phyloP scores from a whole-genome alignment of 37 sponge, comb jelly and placozoan species.

The Tethya wilhelma region DNA sequence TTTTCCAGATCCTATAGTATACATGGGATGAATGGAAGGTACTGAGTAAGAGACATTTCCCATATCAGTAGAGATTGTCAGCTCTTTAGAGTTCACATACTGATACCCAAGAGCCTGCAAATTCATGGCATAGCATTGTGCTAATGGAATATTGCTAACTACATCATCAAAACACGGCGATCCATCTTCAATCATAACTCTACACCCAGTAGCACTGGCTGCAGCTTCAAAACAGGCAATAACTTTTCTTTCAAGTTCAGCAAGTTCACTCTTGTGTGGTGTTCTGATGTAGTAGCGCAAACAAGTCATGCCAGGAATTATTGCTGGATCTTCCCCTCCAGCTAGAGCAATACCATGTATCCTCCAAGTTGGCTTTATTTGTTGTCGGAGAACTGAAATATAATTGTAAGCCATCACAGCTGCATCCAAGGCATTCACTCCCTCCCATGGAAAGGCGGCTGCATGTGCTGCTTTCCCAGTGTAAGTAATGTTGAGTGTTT shows the following conservation, averaged over 20 bases:
- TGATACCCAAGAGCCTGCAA: constrained; percentile 12
- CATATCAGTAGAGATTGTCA: constrained; percentile 23
- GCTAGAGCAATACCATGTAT: constrained; percentile 77
- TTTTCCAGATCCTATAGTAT: constrained; percentile 60
- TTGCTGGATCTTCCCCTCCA: constrained; percentile 69
- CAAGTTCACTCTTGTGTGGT: constrained; percentile 38
- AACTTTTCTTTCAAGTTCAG: constrained; percentile 34
- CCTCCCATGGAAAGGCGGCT: constrained; percentile 79
- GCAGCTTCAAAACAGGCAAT: constrained; percentile 75
- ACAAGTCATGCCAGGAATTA: constrained; percentile 70
- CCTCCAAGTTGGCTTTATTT: constrained; percentile 80
- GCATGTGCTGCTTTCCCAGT: constrained; percentile 80
- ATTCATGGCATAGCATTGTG: constrained; percentile 36
- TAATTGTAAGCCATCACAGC: constrained; percentile 83
- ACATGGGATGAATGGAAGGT: constrained; percentile 87
- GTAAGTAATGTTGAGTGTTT: constrained; percentile 30
- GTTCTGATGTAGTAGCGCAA: constrained; percentile 69
- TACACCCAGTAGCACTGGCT: constrained; percentile 81
- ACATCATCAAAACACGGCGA: constrained; percentile 31
- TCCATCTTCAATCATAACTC: constrained; percentile 27
- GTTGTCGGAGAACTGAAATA: constrained; percentile 84
- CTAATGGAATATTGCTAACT: constrained; percentile 45
- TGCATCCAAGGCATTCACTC: constrained; percentile 89
- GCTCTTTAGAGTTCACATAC: not conserved
- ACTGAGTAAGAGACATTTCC: constrained; percentile 77